phyloP scores from a whole-genome alignment of 30 jellyfish, hydroid and myxozoan species.

The Mastigias papua region DNA sequence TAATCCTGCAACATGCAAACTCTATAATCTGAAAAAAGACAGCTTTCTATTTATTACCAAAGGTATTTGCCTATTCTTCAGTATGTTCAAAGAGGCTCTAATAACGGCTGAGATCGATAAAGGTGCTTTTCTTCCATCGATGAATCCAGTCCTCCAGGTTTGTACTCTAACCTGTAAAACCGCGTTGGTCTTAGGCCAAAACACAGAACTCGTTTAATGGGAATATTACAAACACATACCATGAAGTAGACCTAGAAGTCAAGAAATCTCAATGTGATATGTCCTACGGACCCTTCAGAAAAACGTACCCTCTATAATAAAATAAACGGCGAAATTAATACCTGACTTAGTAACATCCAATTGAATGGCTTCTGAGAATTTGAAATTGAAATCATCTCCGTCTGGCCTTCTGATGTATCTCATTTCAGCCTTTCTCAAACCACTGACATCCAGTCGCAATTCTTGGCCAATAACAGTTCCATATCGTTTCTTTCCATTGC shows the following conservation, averaged over 20 bases:
- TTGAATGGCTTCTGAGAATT: not conserved
- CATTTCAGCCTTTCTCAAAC: not conserved
- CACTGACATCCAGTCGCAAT: conserved; percentile 5
- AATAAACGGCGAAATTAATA: not conserved
- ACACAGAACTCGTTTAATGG: not conserved
- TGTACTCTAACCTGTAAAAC: not conserved
- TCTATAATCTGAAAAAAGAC: too few species aligned
- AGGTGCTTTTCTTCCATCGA: too few species aligned
- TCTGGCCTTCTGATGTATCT: conserved; percentile 29
- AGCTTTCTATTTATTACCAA: too few species aligned
- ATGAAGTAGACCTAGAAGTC: not conserved
- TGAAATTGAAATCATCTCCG: conserved; percentile 21
- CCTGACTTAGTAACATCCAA: not conserved
- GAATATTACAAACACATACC: not conserved
- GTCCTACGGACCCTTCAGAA: not conserved
- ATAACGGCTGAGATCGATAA: too few species aligned
- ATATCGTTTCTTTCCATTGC: conserved; percentile 20
- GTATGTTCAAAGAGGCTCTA: too few species aligned
- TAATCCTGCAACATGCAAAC: too few species aligned
- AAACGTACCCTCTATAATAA: not conserved
- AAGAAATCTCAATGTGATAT: not conserved
- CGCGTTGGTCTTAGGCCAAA: too few species aligned
- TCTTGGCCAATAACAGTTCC: conserved; percentile 14
- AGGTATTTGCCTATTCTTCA: too few species aligned
- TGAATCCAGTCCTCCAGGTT: not conserved